Percentiles rank a stretch among this genome's conserved stretches.
phyloP scores from a whole-genome alignment of 2,888 invertebrate genomes.

The Pogonocherus hispidulus region DNA sequence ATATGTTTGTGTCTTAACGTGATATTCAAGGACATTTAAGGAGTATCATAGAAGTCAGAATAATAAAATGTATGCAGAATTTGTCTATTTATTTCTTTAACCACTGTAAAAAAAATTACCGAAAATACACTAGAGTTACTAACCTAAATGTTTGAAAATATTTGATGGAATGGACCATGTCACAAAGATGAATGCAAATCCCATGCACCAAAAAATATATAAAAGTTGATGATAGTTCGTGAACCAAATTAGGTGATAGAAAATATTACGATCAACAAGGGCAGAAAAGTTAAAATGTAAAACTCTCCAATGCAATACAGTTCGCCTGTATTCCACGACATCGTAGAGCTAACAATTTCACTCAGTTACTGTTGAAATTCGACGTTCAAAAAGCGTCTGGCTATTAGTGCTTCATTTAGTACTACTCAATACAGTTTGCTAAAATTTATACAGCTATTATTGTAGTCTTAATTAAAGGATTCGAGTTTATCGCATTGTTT shows the following conservation, averaged over 20 bases:
- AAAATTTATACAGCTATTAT: constrained; percentile 16
- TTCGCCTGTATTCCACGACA: neutral
- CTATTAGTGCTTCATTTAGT: constrained; percentile 16
- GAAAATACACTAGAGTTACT: too few relatives aligned
- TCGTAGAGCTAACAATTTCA: neutral
- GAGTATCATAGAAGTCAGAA: too few relatives aligned
- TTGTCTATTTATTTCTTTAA: too few relatives aligned
- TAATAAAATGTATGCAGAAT: too few relatives aligned
- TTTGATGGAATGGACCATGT: too few relatives aligned
- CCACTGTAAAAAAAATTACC: too few relatives aligned
- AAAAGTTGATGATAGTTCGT: neutral
- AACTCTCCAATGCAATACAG: neutral
- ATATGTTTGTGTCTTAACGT: too few relatives aligned
- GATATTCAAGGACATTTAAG: too few relatives aligned
- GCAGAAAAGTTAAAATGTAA: neutral
- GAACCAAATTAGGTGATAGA: neutral
- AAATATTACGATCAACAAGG: neutral
- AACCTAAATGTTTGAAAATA: too few relatives aligned
- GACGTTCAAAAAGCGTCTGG: constrained; percentile 1
- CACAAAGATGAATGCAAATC: too few relatives aligned
- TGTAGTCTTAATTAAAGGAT: constrained; percentile 25
- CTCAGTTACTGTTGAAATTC: neutral
- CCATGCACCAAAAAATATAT: neutral
- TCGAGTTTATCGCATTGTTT: constrained; percentile 16
- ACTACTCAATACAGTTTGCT: constrained; percentile 15